Percentiles rank a stretch among this genome's conserved stretches.
phyloP scores from a whole-genome alignment of 2,113 vertebrate species.

The Albula glossodonta region DNA sequence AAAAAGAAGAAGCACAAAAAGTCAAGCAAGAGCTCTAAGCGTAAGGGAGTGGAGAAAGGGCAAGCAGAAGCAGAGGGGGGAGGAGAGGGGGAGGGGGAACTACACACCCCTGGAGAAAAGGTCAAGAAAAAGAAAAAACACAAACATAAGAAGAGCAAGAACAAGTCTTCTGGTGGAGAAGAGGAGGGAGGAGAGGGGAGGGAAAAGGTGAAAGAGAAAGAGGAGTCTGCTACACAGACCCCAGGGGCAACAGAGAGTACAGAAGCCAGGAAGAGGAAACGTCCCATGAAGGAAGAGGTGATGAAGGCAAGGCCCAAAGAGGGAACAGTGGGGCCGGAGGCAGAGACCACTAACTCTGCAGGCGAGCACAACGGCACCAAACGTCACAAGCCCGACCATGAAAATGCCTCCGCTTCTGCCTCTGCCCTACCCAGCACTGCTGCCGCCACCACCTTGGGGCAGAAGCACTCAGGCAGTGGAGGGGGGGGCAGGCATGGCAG shows the following conservation, averaged over 20 bases:
- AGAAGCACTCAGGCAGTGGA: constrained; percentile 59
- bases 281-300: constrained; percentile 71
- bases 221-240: not conserved
- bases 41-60: constrained; percentile 79
- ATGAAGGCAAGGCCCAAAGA: constrained; percentile 64
- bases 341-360: constrained; percentile 58
- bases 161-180: constrained; percentile 54
- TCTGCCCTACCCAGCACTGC: not conserved
- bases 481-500: constrained; percentile 17
- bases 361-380: constrained; percentile 79
- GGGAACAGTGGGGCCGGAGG: constrained; percentile 46
- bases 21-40: constrained; percentile 81
- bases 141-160: constrained; percentile 85
- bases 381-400: constrained; percentile 60
- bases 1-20: constrained; percentile 98
- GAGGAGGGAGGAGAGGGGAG: constrained; percentile 32
- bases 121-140: constrained; percentile 90
- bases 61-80: not conserved
- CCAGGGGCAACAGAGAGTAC: constrained; percentile 46
- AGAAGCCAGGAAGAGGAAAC: constrained; percentile 75
- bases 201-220: constrained; percentile 19
- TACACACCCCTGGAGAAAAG: constrained; percentile 72
- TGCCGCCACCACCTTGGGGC: constrained; percentile 55
- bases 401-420: constrained; percentile 37
- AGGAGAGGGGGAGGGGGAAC: constrained; percentile 70